Evolutionary conservation across 2,113 vertebrate species (phyloP), one percentile per base, ranked within the genome.

Genomic region (Telmatochromis brichardi): DNA sequence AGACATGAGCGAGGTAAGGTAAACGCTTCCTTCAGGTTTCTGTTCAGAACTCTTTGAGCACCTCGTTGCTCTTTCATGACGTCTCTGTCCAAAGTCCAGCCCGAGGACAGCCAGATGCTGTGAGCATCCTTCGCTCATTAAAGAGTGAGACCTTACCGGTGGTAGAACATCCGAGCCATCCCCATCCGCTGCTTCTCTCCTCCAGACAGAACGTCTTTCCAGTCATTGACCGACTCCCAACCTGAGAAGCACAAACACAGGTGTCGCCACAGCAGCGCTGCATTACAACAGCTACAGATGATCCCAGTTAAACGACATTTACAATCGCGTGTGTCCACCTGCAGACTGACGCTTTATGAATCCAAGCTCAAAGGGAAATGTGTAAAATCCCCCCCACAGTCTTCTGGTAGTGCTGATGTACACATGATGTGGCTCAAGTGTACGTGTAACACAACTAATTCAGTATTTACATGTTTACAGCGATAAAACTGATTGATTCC

Each of bases 101-200:
- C 8, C 1, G 13, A 45, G 13, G 4, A 73, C 40, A 47, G 40
- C 4, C 23, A 28, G 40, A 76, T 10, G 40, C 68, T 7, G 6
- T 31, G 71, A 50, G 71, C 71, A 19, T n/a, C 71, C 26, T 28
- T 7, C 26, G 3, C 42, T 78, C 71, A 65, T 11, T 0, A 1
- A 73, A 50, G 19, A 51, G 84, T 53, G n/a, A 55, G 13, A 17
- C 33, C 54, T 58, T 96, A 99, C 99, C 95, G 97, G 88, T 99
- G 98, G 85, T 99, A 99, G 95, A 99, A 99, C 98, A 99, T 99
- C 5, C 99, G 97, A 83, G 99, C 99, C 99, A 99, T 99, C 68
- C 98, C 99, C 98, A 99, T 99, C 87, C 99, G 96, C 94, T 99
- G 99, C 83, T 99, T 99, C 96, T 99, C 99, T 85, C 98, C 99